A percentile compares a stretch with the other conserved stretches of the same genome.
Conservation (phyloP, 2,797 vertebrate species). For the Anisognathus igniventris region DNA sequence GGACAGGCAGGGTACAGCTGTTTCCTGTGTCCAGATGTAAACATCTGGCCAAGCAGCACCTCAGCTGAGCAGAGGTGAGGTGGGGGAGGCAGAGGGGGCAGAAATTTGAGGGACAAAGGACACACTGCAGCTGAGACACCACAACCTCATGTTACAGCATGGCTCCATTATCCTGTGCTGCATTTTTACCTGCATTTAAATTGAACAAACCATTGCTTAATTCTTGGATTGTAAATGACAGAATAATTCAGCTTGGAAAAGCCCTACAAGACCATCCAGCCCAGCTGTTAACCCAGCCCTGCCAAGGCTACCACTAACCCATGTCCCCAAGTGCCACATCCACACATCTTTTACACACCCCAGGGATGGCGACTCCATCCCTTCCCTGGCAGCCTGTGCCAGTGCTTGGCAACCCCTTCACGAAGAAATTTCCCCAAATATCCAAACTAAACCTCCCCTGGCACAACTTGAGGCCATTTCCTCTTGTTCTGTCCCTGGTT, state of each 20-base stretch:
- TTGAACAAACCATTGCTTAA: background rate
- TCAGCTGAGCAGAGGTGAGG: background rate
- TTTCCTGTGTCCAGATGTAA: fast-evolving
- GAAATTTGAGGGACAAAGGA: background rate
- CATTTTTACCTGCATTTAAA: background rate
- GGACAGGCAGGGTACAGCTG: background rate
- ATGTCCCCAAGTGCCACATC: background rate
- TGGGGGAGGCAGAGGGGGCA: background rate
- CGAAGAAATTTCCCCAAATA: background rate
- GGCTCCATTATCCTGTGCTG: background rate
- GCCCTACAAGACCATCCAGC: background rate
- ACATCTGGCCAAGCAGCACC: background rate
- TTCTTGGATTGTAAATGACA: fast-evolving
- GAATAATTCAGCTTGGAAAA: background rate
- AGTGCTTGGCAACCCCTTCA: background rate
- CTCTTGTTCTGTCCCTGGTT: background rate
- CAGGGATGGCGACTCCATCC: background rate
- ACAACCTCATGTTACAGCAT: fast-evolving
- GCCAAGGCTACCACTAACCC: background rate
- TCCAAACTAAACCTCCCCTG: background rate
- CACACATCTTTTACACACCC: background rate
- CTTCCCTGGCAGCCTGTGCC: background rate
- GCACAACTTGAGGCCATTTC: background rate
- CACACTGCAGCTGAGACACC: background rate
- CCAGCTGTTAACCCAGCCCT: background rate